Evolutionary conservation across 1,140 invertebrate genomes (phyloP).

Genomic region (Trissolcus basalis): DNA sequence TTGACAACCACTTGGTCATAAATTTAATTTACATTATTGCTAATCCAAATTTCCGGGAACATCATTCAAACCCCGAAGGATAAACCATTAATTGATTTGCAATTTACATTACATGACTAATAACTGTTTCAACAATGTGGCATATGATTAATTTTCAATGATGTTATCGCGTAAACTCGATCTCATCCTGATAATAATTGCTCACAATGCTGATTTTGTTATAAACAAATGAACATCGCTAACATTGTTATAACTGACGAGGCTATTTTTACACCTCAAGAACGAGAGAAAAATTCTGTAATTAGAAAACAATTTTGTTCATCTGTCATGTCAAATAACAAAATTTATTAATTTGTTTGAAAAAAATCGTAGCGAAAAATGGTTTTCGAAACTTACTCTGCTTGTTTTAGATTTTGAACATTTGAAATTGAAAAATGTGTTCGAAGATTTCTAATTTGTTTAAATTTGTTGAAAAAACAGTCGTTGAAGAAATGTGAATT

Average conservation of each 20-base stretch:
- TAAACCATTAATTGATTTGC: slow-evolving; percentile 41
- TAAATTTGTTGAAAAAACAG: too few relatives aligned
- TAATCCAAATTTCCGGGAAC: slow-evolving; percentile 38
- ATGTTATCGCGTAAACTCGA: slow-evolving; percentile 37
- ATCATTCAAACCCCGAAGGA: slow-evolving; percentile 53
- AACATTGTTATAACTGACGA: slow-evolving; percentile 9
- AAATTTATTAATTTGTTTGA: too few relatives aligned
- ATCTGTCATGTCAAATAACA: too few relatives aligned
- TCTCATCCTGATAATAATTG: slow-evolving; percentile 38
- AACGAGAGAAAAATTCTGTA: too few relatives aligned
- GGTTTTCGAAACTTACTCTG: too few relatives aligned
- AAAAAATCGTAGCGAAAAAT: too few relatives aligned
- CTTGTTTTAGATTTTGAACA: too few relatives aligned
- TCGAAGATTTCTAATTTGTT: too few relatives aligned
- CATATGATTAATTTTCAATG: slow-evolving; percentile 38
- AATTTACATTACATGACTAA: slow-evolving; percentile 38
- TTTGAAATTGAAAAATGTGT: too few relatives aligned
- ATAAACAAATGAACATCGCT: slow-evolving; percentile 4
- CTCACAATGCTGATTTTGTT: slow-evolving; percentile 23
- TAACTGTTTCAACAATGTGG: slow-evolving; percentile 47
- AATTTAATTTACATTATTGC: neutral
- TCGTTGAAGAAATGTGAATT: too few relatives aligned
- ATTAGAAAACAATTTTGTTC: too few relatives aligned
- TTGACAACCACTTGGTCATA: neutral
- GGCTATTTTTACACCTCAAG: slow-evolving; percentile 52